Base-by-base conservation (phyloP, 2,888 invertebrate genomes). In the Caenorhabditis wallacei region DNA sequence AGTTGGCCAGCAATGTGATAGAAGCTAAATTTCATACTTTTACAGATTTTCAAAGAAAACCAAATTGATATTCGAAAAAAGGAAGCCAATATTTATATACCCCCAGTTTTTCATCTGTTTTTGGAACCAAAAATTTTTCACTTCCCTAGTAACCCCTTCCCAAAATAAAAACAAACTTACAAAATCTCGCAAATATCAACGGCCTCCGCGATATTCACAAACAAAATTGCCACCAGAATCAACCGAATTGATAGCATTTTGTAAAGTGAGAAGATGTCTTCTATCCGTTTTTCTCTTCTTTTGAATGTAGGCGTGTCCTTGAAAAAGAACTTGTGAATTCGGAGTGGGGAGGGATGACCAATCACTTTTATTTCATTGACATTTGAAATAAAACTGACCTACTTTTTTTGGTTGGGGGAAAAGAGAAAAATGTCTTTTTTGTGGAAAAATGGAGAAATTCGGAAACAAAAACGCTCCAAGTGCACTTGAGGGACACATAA, bases 321-420 rank as follows among this genome's bases (percentile, higher is more conserved):
- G 72, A 61, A 72, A 72, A 59, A 61, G 18, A n/a, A n/a, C n/a
- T n/a, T 22, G 11, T 3, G 20, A 59, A 40, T 30, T 20, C 20
- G 26, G 35, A 5, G 20, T 8, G 11, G 3, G 35, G 18, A n/a
- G 18, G 13, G 18, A 70, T 57, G 69, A 53, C 40, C 69, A 57
- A 57, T 70, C 69, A 70, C 69, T 70, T 57, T 70, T 70, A 56
- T 46, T 69, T 68, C 68, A 68, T 56, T 5, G 68, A 68, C 68
- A 54, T 37, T 43, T 43, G 7, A 20, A 5, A 5, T 30, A n/a
- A n/a, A n/a, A n/a, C n/a, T 74, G 74, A 74, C 74, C 74, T 74
- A 74, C 74, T 64, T 74, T 63, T 57, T 70, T 40, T 13, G 57
- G 22, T 30, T 8, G 30, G n/a, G n/a, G n/a, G 20, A 51, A 51